Conservation (phyloP, 2,113 vertebrate species). For the Bombycilla garrulus region DNA sequence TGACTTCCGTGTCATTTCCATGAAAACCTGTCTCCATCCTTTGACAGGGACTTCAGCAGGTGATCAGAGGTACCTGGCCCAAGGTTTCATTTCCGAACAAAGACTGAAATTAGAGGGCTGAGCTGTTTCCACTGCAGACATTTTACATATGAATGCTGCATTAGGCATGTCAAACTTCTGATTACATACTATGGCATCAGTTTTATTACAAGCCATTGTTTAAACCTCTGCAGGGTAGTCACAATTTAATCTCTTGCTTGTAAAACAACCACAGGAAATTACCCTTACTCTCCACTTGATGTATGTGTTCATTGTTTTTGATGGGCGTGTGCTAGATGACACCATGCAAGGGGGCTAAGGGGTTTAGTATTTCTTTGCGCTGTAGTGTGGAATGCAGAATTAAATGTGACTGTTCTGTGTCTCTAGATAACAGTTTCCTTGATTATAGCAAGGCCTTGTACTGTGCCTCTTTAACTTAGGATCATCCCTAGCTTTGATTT, state of each 20-base stretch:
- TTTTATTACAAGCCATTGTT: constrained; percentile 34
- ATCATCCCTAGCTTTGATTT: background rate
- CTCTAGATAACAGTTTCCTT: background rate
- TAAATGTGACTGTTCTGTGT: background rate
- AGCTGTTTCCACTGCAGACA: background rate
- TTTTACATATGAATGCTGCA: constrained; percentile 45
- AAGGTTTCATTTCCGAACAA: background rate
- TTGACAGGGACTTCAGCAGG: background rate
- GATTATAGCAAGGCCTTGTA: background rate
- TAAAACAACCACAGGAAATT: constrained; percentile 33
- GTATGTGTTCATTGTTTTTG: background rate
- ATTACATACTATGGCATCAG: background rate
- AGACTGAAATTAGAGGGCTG: background rate
- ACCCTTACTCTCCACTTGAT: background rate
- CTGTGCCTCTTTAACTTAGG: background rate
- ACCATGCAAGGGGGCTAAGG: background rate
- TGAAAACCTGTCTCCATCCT: background rate
- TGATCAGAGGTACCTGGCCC: background rate
- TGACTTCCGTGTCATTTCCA: background rate
- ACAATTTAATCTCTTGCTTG: constrained; percentile 14
- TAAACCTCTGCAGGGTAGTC: background rate
- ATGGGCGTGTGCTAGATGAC: background rate
- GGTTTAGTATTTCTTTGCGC: background rate
- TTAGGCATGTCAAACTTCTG: background rate
- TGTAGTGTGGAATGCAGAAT: background rate